A percentile compares a stretch with the other conserved stretches of the same genome.
phyloP scores from a whole-genome alignment of 2,797 vertebrate genomes.

The Anguilla megastoma region DNA sequence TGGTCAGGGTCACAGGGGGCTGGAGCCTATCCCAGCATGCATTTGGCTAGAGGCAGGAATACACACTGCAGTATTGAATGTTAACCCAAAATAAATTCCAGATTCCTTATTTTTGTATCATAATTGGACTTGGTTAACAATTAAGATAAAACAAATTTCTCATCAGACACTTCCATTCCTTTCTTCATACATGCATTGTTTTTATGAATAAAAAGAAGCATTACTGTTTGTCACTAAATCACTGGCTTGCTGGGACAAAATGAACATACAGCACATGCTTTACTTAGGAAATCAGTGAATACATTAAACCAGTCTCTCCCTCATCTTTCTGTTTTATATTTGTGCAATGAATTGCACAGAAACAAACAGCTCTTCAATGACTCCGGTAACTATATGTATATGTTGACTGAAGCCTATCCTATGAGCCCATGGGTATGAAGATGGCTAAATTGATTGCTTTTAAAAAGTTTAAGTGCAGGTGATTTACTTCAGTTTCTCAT shows the following conservation, averaged over 20 bases:
- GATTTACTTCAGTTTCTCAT: not conserved
- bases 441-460: not conserved
- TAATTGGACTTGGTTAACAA: no score
- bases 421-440: not conserved
- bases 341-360: not conserved
- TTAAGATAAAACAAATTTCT: no score
- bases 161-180: no score
- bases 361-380: not conserved
- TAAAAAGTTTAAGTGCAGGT: no score
- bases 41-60: no score
- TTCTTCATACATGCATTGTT: not conserved
- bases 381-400: no score
- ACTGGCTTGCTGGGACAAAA: not conserved
- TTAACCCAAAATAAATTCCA: no score
- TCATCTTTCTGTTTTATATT: not conserved
- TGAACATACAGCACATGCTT: not conserved
- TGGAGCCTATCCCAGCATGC: no score
- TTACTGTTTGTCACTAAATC: not conserved
- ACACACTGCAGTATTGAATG: no score
- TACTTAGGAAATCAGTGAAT: not conserved
- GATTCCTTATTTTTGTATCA: no score
- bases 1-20: no score
- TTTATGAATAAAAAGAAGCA: not conserved
- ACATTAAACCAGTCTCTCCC: no score
- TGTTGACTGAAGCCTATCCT: not conserved